These are phyloP conservation scores for Neolamprologus falcicula DNA, from an alignment of 2,113 vertebrate species.

Conservation along the genomic window DNA sequence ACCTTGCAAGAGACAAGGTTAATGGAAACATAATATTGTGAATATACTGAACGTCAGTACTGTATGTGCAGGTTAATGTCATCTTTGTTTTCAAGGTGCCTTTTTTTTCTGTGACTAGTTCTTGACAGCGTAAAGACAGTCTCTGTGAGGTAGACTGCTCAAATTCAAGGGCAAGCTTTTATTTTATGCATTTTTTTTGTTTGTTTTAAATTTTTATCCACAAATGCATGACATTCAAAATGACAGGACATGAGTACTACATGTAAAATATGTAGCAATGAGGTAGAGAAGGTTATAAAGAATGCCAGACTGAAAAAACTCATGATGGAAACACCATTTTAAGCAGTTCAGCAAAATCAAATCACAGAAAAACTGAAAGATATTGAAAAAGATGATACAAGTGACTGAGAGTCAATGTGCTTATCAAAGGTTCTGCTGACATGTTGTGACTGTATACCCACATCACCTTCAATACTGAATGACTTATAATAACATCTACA, in stretches of 20 bases:
- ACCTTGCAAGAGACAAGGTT: slow-evolving; percentile 82
- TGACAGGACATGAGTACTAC: slow-evolving; percentile 97
- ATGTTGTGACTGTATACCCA: slow-evolving; percentile 17
- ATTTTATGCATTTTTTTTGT: neutral
- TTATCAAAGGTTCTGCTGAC: slow-evolving; percentile 43
- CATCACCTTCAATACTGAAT: neutral
- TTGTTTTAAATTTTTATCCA: slow-evolving; percentile 59
- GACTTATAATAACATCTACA: slow-evolving; percentile 9
- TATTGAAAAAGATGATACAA: slow-evolving; percentile 7
- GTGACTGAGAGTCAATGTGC: slow-evolving; percentile 47
- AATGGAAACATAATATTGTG: slow-evolving; percentile 76
- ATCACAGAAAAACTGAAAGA: slow-evolving; percentile 2
- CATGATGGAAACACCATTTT: slow-evolving; percentile 50
- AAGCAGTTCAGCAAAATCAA: slow-evolving; percentile 40
- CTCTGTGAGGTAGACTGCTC: slow-evolving; percentile 98
- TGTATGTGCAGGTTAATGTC: slow-evolving; percentile 76
- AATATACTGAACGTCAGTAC: slow-evolving; percentile 78
- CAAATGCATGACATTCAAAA: slow-evolving; percentile 98
- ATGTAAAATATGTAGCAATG: slow-evolving; percentile 99
- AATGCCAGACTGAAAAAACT: slow-evolving; percentile 77
- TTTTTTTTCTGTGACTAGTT: slow-evolving; percentile 78
- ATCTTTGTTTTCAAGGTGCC: slow-evolving; percentile 76
- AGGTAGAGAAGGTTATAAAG: slow-evolving; percentile 99
- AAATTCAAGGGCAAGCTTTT: slow-evolving; percentile 85
- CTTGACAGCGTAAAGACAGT: slow-evolving; percentile 94